Evolutionary conservation across 2,797 vertebrate species (phyloP), one percentile per base, ranked within the genome.

Genomic region (Streptopelia turtur): DNA sequence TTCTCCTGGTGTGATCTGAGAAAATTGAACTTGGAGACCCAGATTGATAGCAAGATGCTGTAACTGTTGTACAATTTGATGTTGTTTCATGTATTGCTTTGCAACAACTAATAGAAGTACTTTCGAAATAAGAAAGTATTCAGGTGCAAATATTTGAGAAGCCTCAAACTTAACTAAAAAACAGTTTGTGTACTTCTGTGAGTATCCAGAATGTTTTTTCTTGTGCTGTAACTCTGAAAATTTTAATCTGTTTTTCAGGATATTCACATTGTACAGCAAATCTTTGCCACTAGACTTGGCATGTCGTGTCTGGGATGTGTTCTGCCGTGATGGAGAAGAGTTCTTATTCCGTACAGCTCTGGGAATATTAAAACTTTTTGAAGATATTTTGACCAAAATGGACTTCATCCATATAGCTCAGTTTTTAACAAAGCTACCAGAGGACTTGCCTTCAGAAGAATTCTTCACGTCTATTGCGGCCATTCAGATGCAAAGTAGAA

Each of bases 401-500:
- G 99, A 99, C 98, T 99, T 99, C 96, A 99, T 99, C 95, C 99
- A 99, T 96, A 98, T 98, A 39, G 99, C 99, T 6, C 99, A 99
- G 98, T 99, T 99, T 98, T 98, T 99, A 78, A 99, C 98, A 3
- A 98, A 99, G 74, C 98, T 99, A 79, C 99, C 99, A 0, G 99
- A 99, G 52, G 98, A 99, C 95, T 98, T 99, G 96, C 98, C 98
- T 27, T 88, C 98, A 0, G 98, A 99, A 89, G 98, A 98, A 6
- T 98, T 99, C n/a, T 99, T 99, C 68, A 63, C 95, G 33, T 98
- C 99, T 96, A 99, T 99, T 88, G 98, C 98, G 84, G 96, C 98
- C 63, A 98, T 99, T n/a, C 99, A 99, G 98, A 99, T 99, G 99
- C 97, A 99, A 95, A 99, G 99, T 96, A 98, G 98, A 60, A 99